Conservation (phyloP, 2,113 vertebrate species). For the Sisor rabdophorus region DNA sequence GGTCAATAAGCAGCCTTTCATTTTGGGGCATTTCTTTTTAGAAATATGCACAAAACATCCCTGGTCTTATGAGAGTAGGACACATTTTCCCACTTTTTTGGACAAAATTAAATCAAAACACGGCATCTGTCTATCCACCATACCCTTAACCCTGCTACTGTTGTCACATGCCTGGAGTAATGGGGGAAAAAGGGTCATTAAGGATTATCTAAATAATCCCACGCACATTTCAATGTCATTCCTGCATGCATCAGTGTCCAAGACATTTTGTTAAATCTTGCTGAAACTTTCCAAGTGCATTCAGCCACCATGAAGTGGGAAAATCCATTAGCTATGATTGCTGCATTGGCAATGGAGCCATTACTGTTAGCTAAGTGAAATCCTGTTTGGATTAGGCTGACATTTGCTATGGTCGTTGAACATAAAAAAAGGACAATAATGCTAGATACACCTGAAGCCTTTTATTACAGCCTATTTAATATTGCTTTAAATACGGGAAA, state of each 20-base stretch:
- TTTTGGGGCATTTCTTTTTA: not conserved
- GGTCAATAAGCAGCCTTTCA: not conserved
- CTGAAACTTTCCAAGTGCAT: constrained; percentile 60
- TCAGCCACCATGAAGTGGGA: constrained; percentile 60
- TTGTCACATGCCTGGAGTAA: not conserved
- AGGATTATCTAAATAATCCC: not conserved
- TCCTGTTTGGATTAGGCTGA: constrained; percentile 53
- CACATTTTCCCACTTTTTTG: not conserved
- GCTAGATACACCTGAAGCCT: constrained; percentile 45
- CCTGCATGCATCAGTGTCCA: constrained; percentile 15
- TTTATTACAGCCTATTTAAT: constrained; percentile 27
- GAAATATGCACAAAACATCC: not conserved
- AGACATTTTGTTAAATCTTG: constrained; percentile 44
- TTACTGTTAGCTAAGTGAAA: constrained; percentile 64
- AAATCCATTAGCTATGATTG: constrained; percentile 68
- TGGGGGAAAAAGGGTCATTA: not conserved
- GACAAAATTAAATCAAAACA: not conserved
- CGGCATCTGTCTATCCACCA: no score
- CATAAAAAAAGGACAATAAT: constrained; percentile 41
- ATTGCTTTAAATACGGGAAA: not conserved
- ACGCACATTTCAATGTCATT: constrained; percentile 16
- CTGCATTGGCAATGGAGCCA: constrained; percentile 60
- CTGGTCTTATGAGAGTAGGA: not conserved
- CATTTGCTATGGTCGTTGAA: constrained; percentile 60
- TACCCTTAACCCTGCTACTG: not conserved